phyloP scores from a whole-genome alignment of 2,113 vertebrate genomes.

The Toxotes jaculatrix region DNA sequence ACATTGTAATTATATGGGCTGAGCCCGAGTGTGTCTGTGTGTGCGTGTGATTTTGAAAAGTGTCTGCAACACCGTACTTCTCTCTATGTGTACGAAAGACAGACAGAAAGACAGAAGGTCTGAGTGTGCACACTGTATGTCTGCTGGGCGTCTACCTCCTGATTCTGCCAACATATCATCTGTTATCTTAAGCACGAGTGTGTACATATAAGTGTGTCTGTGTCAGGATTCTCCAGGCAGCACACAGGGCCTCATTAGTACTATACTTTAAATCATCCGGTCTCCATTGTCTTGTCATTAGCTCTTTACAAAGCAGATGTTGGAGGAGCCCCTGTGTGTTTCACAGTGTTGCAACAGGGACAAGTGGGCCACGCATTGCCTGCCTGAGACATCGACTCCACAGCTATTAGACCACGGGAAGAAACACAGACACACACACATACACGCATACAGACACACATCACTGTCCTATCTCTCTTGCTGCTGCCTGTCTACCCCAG shows the following conservation, averaged over 20 bases:
- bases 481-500: constrained; percentile 71
- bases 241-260: constrained; percentile 83
- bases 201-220: constrained; percentile 50
- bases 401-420: constrained; percentile 57
- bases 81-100: constrained; percentile 49
- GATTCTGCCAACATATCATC: constrained; percentile 56
- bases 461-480: constrained; percentile 67
- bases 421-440: constrained; percentile 46
- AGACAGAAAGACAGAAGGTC: constrained; percentile 41
- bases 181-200: constrained; percentile 60
- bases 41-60: constrained; percentile 29
- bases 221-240: constrained; percentile 70
- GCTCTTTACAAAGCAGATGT: constrained; percentile 85
- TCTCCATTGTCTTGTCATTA: constrained; percentile 84
- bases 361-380: constrained; percentile 63
- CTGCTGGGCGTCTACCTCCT: constrained; percentile 63
- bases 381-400: constrained; percentile 63
- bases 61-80: constrained; percentile 21
- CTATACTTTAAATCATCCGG: constrained; percentile 76
- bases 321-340: constrained; percentile 80
- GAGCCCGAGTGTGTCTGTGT: constrained; percentile 41
- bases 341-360: constrained; percentile 78
- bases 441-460: constrained; percentile 51
- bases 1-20: constrained; percentile 85
- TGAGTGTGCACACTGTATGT: constrained; percentile 46